Evolutionary conservation across 2,797 vertebrate genomes (phyloP).

Genomic region (Pampus argenteus): DNA sequence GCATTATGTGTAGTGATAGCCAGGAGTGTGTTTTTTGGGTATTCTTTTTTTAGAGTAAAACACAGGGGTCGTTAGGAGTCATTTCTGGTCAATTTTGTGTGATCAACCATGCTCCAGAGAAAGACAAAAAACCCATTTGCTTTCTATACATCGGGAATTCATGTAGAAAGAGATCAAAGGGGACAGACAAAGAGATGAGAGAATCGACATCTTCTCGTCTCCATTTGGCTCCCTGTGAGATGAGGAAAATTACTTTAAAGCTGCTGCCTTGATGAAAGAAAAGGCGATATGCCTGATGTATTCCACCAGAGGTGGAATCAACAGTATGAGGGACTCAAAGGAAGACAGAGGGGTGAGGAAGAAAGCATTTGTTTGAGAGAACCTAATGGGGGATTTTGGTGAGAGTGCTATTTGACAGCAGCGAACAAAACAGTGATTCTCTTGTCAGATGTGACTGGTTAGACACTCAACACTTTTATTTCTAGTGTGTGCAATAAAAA

Average conservation of each 20-base stretch:
- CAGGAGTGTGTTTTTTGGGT: conserved; percentile 71
- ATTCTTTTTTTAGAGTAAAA: conserved; percentile 62
- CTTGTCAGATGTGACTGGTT: conserved; percentile 61
- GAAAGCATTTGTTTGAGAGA: conserved; percentile 65
- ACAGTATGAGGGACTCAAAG: conserved; percentile 76
- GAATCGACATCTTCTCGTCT: conserved; percentile 80
- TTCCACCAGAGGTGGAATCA: conserved; percentile 77
- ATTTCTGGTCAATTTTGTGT: conserved; percentile 81
- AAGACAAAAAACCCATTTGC: conserved; percentile 71
- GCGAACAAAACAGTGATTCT: conserved; percentile 67
- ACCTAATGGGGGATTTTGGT: conserved; percentile 58
- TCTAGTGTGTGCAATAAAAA: conserved; percentile 36
- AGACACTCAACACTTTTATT: conserved; percentile 51
- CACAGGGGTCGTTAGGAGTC: conserved; percentile 77
- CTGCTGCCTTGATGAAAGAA: conserved; percentile 78
- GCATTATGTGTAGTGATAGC: conserved; percentile 69
- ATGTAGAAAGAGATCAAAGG: conserved; percentile 79
- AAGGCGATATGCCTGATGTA: conserved; percentile 74
- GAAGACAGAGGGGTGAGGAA: conserved; percentile 31
- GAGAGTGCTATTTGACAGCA: conserved; percentile 70
- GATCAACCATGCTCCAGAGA: conserved; percentile 74
- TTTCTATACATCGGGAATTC: conserved; percentile 72
- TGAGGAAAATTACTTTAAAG: conserved; percentile 81
- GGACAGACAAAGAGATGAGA: conserved; percentile 81
- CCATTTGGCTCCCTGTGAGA: conserved; percentile 78